phyloP scores from a whole-genome alignment of 2,888 invertebrate genomes.

The Oxycera nigricornis region DNA sequence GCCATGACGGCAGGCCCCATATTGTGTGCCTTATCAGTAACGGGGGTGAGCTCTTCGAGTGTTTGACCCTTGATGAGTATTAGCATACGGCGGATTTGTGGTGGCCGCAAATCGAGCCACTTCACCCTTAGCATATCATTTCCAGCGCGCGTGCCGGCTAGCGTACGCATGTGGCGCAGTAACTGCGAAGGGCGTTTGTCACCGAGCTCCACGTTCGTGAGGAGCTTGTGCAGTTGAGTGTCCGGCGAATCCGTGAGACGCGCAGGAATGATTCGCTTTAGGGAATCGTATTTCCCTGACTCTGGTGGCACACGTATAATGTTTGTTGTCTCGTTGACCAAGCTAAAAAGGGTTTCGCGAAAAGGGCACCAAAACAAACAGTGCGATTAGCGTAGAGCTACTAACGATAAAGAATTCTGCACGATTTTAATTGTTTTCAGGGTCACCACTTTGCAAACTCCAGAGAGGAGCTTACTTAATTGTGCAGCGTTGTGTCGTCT shows the following conservation, averaged over 20 bases:
- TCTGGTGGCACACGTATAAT: background rate
- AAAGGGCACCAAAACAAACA: no score
- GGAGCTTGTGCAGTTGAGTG: background rate
- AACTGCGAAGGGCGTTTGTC: background rate
- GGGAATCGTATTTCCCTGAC: background rate
- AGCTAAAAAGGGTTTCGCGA: no score
- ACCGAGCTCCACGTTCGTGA: background rate
- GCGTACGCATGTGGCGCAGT: background rate
- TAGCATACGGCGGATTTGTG: background rate
- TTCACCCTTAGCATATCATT: background rate
- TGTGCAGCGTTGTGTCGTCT: no score
- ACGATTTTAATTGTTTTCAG: no score
- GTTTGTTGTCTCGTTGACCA: no score
- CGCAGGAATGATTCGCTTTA: background rate
- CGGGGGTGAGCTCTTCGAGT: background rate
- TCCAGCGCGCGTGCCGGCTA: background rate
- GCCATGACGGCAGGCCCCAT: background rate
- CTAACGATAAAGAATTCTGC: no score
- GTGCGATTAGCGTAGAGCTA: no score
- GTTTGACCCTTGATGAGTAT: background rate
- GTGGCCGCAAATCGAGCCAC: background rate
- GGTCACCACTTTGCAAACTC: no score
- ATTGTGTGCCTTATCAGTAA: background rate
- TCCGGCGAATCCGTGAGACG: background rate
- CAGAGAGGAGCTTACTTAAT: no score